Evolutionary conservation across 2,888 invertebrate species (phyloP).

Genomic region (Andrena camellia): DNA sequence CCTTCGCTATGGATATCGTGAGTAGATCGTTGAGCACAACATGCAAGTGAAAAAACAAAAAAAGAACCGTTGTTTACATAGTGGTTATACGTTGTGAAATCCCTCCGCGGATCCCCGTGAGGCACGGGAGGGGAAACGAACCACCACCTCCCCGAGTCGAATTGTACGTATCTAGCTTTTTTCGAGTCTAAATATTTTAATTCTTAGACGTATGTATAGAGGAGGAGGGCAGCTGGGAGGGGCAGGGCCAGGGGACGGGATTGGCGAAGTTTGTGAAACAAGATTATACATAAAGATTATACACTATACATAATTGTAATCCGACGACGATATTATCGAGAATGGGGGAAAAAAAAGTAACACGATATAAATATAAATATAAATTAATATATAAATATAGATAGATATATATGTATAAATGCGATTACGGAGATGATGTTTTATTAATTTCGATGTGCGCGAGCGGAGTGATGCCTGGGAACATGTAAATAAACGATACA

Average conservation of each 20-base stretch:
- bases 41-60: slow-evolving; percentile 40
- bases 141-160: slow-evolving; percentile 52
- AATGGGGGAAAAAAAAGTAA: slow-evolving; percentile 40
- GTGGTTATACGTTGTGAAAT: slow-evolving; percentile 64
- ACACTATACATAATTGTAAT: slow-evolving; percentile 68
- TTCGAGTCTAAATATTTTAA: slow-evolving; percentile 79
- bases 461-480: slow-evolving; percentile 55
- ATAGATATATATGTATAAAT: slow-evolving; percentile 67
- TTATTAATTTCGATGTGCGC: slow-evolving; percentile 69
- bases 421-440: slow-evolving; percentile 55
- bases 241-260: neutral
- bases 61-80: slow-evolving; percentile 52
- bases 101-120: slow-evolving; percentile 62
- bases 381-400: slow-evolving; percentile 60
- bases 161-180: slow-evolving; percentile 75
- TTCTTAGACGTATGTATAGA: slow-evolving; percentile 54
- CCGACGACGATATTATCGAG: slow-evolving; percentile 66
- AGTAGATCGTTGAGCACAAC: slow-evolving; percentile 63
- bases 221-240: neutral
- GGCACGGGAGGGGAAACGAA: slow-evolving; percentile 29
- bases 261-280: slow-evolving; percentile 36
- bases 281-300: slow-evolving; percentile 64
- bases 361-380: slow-evolving; percentile 68
- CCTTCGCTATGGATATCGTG: slow-evolving; percentile 71
- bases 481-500: slow-evolving; percentile 72